Evolutionary conservation across 2,113 vertebrate species (phyloP), one percentile per base, ranked within the genome.

Genomic region (Catharus fuscescens): DNA sequence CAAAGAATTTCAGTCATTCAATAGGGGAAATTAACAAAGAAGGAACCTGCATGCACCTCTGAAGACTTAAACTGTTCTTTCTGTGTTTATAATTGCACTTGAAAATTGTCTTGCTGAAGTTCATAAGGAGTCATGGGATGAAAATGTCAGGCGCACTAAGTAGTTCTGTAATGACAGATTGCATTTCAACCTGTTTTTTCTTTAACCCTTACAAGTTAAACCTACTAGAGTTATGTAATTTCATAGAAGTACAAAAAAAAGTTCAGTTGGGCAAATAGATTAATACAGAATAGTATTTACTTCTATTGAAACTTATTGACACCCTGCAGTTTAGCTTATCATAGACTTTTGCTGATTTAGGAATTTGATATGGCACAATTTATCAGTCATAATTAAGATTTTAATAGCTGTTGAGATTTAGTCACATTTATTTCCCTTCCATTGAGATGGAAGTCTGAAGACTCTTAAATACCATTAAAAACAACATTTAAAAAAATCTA

Each of bases 391-490:
- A 6, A 60, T 40, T 85, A 94, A 66, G 53, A 65, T 89, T 92
- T 95, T 92, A 79, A 92, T 77, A 94, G 32, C 48, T 94, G 67
- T 32, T 86, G 65, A 80, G 28, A 80, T 92, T 64, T 23, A 56
- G 24, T 60, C 18, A n/a, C 14, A 15, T 60, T 40, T 77, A 57
- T 4, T 52, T 84, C 32, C 21, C 12, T 59, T 62, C 13, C 7
- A 25, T 7, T n/a, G 36, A 50, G 9, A 14, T 16, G 3, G 10
- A 82, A 60, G 8, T 72, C 10, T 57, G 24, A 38, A 38, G 38
- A 38, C 38, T 38, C 38, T 28, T 29, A 70, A 83, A 76, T 4
- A 50, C 0, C 5, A 70, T 60, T 76, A 42, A 45, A 17, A 62
- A 34, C 10, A 59, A 32, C 10, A 14, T 36, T 31, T 14, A 10